phyloP scores from a whole-genome alignment of 1,140 invertebrate genomes.

The Callitettix versicolor region DNA sequence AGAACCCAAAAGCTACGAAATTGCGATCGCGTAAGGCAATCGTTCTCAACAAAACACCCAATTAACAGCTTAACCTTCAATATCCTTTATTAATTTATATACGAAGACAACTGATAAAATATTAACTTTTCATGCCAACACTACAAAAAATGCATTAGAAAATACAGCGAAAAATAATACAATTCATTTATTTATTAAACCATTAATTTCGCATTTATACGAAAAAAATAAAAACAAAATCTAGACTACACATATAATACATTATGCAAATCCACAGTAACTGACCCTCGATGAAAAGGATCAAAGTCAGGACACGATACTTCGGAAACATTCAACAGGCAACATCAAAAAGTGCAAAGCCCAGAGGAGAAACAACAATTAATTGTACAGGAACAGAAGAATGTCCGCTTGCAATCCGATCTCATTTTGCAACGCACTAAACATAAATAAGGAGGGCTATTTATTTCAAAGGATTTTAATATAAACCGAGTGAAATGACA shows the following conservation, averaged over 20 bases:
- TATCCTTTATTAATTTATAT: neutral
- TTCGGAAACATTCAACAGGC: neutral
- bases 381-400: neutral
- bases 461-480: too few relatives aligned
- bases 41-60: neutral
- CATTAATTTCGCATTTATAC: conserved; percentile 4
- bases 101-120: conserved; percentile 5
- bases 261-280: conserved; percentile 7
- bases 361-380: conserved; percentile 6
- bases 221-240: conserved; percentile 9
- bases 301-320: neutral
- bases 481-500: too few relatives aligned
- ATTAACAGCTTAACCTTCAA: neutral
- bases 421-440: too few relatives aligned
- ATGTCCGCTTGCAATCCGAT: too few relatives aligned
- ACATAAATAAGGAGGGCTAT: too few relatives aligned
- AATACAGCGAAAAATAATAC: conserved; percentile 16
- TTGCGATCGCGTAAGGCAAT: conserved; percentile 1
- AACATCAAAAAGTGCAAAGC: conserved; percentile 13
- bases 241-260: conserved; percentile 17
- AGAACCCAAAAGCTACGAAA: conserved; percentile 5
- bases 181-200: neutral
- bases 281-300: neutral
- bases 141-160: conserved; percentile 15
- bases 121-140: conserved; percentile 2